Base-by-base conservation (phyloP, 1,140 invertebrate species). In the Drosophila lacteicornis region DNA sequence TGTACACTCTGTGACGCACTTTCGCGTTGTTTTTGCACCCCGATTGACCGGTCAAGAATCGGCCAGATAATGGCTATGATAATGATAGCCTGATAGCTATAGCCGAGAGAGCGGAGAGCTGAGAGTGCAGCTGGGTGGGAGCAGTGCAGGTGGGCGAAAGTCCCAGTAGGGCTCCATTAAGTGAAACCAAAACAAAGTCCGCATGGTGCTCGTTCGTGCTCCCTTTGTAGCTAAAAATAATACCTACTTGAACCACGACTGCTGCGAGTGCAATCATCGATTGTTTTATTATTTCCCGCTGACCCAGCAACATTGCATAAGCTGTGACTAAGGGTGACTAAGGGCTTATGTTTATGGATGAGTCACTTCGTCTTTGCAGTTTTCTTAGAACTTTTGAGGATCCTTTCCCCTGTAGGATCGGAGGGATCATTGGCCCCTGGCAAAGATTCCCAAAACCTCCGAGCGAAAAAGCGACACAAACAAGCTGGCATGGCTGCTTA, bases 401-500 rank as follows among this genome's bases (percentile, higher is more conserved):
- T 36, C 3, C 6, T n/a, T 13, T 33, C 15, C 3, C 3, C 0
- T 2, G 13, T 13, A 0, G 7, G 4, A 27, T 22, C 22, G 22
- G 22, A 22, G 22, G 22, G 59, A 50, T 61, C 45, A 36, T 60
- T 60, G 58, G 58, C 58, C 59, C 58, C 59, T 11, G 8, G 2
- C 4, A 40, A 33, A n/a, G 38, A 19, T 38, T 45, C 40, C 47
- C 40, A 45, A 19, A 22, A 38, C 36, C 4, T 11, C 7, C 15
- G n/a, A 43, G 15, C 3, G 22, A 25, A 15, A 12, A 33, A 67
- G 33, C 25, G 38, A 45, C 42, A 50, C 38, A 61, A 51, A 51
- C 49, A 69, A 51, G 19, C 33, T 33, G 33, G 9, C 67, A 19
- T 6, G 12, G 19, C n/a, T n/a, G 33, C 75, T 79, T 58, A 86